phyloP scores from a whole-genome alignment of 2,888 invertebrate species.

The Xiphydria camelus region DNA sequence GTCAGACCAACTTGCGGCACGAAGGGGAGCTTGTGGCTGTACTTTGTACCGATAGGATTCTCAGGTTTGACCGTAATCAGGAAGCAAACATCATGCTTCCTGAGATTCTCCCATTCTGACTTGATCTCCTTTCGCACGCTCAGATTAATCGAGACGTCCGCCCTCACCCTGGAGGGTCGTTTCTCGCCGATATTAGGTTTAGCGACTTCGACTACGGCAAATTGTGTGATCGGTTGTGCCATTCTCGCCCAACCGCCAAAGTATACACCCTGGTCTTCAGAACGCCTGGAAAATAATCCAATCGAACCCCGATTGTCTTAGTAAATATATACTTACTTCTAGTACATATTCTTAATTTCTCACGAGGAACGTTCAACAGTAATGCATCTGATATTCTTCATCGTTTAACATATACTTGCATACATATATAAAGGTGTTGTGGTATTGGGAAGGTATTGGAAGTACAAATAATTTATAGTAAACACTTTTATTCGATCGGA shows the following conservation, averaged over 20 bases:
- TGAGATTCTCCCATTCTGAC: constrained; percentile 93
- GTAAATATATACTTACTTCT: constrained; percentile 1
- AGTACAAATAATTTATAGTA: too few species aligned
- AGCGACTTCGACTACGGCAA: constrained; percentile 93
- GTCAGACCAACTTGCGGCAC: constrained; percentile 90
- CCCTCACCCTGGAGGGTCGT: constrained; percentile 92
- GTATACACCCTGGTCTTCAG: constrained; percentile 83
- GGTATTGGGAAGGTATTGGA: too few species aligned
- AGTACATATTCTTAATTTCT: constrained; percentile 6
- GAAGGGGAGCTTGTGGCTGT: constrained; percentile 81
- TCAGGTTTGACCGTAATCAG: constrained; percentile 88
- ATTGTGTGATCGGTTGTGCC: constrained; percentile 92
- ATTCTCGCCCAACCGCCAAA: constrained; percentile 99
- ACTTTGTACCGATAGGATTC: constrained; percentile 83
- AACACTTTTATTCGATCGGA: too few species aligned
- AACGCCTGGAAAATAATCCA: constrained; percentile 63
- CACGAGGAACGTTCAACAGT: background rate
- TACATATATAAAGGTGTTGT: too few species aligned
- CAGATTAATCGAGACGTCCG: constrained; percentile 91
- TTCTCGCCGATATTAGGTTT: constrained; percentile 93
- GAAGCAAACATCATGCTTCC: constrained; percentile 98
- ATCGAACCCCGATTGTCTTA: background rate
- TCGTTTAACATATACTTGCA: too few species aligned
- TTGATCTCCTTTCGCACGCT: constrained; percentile 91
- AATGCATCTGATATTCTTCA: too few species aligned